phyloP scores from a whole-genome alignment of 1,140 invertebrate genomes.

The Drosophila triauraria region DNA sequence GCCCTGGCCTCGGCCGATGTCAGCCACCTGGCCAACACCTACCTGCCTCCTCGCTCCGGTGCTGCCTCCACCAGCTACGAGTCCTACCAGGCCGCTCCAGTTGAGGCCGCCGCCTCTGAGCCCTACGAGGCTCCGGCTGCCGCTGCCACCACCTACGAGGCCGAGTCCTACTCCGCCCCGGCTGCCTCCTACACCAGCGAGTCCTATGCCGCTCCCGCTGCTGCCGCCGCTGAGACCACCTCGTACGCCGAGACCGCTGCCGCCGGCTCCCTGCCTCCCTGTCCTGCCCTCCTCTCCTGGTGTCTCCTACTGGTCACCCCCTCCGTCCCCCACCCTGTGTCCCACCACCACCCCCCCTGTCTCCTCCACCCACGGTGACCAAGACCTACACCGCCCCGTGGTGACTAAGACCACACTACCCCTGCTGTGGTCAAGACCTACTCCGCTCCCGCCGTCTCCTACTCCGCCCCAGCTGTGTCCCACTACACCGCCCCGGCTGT shows the following conservation, averaged over 20 bases:
- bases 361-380: slow-evolving; percentile 20
- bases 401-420: slow-evolving; percentile 22
- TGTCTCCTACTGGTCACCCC: too few species aligned
- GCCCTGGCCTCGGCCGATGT: slow-evolving; percentile 69
- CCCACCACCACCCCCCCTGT: slow-evolving; percentile 30
- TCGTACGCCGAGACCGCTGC: slow-evolving; percentile 19
- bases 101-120: slow-evolving; percentile 22
- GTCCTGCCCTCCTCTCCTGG: too few species aligned
- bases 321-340: too few species aligned
- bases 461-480: slow-evolving; percentile 45
- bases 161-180: slow-evolving; percentile 52
- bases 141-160: slow-evolving; percentile 18
- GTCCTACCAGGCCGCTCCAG: slow-evolving; percentile 37
- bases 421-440: slow-evolving; percentile 34
- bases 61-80: slow-evolving; percentile 51
- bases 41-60: slow-evolving; percentile 48
- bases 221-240: slow-evolving; percentile 7
- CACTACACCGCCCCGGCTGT: slow-evolving; percentile 35
- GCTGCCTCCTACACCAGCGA: slow-evolving; percentile 37
- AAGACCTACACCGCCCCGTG: slow-evolving; percentile 26
- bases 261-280: too few species aligned
- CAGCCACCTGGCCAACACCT: slow-evolving; percentile 67
- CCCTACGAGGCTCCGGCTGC: slow-evolving; percentile 45
- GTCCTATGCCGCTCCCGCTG: slow-evolving; percentile 38
- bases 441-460: slow-evolving; percentile 16